These are phyloP conservation scores for Plagiodera versicolora DNA, from an alignment of 2,888 invertebrate species.

Conservation along the genomic window DNA sequence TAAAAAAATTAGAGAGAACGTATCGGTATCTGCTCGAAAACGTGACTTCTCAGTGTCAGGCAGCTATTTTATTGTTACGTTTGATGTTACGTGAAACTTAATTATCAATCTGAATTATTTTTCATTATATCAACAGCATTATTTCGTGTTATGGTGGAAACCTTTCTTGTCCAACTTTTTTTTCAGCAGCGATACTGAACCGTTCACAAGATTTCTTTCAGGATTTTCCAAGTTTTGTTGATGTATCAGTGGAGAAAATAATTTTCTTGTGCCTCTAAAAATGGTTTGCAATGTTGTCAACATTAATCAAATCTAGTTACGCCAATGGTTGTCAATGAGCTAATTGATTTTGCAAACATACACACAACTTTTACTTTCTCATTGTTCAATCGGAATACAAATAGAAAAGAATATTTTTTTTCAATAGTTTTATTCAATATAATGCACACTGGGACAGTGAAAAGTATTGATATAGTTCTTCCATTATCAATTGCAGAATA, in stretches of 20 bases:
- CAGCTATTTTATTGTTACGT: background rate
- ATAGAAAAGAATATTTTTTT: background rate
- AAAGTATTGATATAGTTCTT: too few species aligned
- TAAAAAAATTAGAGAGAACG: background rate
- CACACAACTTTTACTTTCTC: background rate
- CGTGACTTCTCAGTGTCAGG: slow-evolving; percentile 11
- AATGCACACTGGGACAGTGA: too few species aligned
- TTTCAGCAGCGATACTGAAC: too few species aligned
- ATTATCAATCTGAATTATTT: background rate
- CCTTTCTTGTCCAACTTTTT: too few species aligned
- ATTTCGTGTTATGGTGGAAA: too few species aligned
- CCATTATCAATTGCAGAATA: too few species aligned
- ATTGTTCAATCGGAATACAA: background rate
- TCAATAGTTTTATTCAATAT: too few species aligned
- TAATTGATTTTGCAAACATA: background rate
- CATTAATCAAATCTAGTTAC: too few species aligned
- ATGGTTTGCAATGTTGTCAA: background rate
- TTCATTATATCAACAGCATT: too few species aligned
- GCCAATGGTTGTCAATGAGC: background rate
- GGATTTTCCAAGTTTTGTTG: background rate
- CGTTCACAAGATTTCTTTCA: too few species aligned
- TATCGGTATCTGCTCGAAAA: slow-evolving; percentile 6
- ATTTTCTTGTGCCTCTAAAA: background rate
- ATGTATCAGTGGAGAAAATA: background rate
- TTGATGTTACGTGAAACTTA: too few species aligned